A percentile compares a stretch with the other conserved stretches of the same genome.
These are phyloP conservation scores for Neopipo cinnamomea DNA, from an alignment of 2,113 vertebrate genomes.

Conservation along the genomic window DNA sequence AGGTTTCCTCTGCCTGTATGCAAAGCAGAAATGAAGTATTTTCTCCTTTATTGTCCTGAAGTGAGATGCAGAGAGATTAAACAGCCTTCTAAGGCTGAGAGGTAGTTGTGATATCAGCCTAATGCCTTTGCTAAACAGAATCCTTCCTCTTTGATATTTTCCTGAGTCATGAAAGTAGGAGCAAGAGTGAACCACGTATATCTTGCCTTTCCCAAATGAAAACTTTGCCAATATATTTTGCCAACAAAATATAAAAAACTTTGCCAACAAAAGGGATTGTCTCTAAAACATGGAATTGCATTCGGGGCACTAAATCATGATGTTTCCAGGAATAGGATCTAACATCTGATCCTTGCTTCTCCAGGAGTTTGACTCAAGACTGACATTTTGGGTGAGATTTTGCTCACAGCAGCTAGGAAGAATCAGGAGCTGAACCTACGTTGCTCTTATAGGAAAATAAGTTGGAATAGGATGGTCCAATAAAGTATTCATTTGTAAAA, in stretches of 20 bases:
- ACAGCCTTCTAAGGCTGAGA: background rate
- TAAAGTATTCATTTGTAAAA: slow-evolving; percentile 5
- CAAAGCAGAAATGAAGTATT: background rate
- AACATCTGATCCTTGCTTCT: background rate
- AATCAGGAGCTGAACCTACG: background rate
- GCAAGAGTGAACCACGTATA: background rate
- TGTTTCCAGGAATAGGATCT: background rate
- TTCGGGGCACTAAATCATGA: background rate
- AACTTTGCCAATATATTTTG: background rate
- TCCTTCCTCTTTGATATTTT: background rate
- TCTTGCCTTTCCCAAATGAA: background rate
- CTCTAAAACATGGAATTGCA: background rate
- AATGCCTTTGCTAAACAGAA: background rate
- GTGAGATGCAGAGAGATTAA: background rate
- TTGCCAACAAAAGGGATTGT: background rate
- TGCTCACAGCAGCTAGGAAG: background rate
- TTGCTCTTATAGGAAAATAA: background rate
- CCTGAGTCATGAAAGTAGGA: background rate
- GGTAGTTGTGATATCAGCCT: background rate
- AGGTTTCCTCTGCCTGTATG: background rate
- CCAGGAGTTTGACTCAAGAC: background rate
- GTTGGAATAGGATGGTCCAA: background rate
- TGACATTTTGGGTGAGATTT: background rate
- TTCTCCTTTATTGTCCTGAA: background rate
- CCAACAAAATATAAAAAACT: no score